Evolutionary conservation across 2,113 vertebrate genomes (phyloP).

Genomic region (Merops nubicus): DNA sequence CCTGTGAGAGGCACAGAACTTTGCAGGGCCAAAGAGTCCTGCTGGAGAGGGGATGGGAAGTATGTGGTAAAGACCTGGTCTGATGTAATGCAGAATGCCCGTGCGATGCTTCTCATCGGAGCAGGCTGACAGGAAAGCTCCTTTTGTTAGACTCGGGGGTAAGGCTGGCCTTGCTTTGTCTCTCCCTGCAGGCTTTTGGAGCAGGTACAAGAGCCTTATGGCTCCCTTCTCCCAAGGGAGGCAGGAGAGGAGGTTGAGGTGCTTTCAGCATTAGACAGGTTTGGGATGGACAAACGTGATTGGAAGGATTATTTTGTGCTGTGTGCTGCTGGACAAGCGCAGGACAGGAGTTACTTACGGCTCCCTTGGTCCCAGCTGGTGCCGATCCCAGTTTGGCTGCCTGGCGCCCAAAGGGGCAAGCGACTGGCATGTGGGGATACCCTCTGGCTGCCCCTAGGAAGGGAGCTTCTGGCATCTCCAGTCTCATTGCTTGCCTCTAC

Average conservation of each 20-base stretch:
- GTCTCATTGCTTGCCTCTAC: neutral
- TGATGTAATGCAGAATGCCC: neutral
- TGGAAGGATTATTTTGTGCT: neutral
- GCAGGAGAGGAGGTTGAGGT: neutral
- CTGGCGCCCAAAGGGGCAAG: neutral
- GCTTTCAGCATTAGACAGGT: neutral
- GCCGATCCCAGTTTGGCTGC: fast-evolving
- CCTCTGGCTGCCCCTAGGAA: neutral
- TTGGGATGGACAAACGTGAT: neutral
- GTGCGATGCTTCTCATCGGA: neutral
- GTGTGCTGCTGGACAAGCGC: neutral
- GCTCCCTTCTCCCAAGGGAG: neutral
- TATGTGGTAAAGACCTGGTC: fast-evolving
- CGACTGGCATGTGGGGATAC: fast-evolving
- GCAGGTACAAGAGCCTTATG: neutral
- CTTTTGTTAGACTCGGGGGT: neutral
- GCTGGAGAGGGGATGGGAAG: neutral
- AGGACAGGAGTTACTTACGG: neutral
- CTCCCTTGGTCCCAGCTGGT: neutral
- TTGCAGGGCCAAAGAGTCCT: neutral
- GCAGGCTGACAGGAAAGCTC: neutral
- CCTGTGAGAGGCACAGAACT: neutral
- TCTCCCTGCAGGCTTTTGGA: neutral
- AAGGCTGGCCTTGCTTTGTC: neutral
- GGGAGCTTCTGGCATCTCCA: neutral